Base-by-base conservation (phyloP, 2,113 vertebrate species). In the Malurus cyaneus region DNA sequence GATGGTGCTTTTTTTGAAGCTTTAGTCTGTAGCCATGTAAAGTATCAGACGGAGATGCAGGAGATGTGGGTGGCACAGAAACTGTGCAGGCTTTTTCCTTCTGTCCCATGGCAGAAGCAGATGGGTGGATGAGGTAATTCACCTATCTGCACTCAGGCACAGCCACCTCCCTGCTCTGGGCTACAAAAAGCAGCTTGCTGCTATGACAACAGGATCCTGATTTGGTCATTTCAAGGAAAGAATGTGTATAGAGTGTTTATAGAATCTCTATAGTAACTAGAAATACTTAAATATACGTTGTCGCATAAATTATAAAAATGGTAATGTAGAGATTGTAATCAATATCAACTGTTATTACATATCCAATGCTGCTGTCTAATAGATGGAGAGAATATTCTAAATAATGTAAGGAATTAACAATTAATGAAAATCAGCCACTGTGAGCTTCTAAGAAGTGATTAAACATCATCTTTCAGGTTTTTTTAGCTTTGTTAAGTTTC, bases 381-480 rank as follows among this genome's bases (percentile, higher is more conserved):
- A 11, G n/a, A 15, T 28, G 52, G 81, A 87, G 60, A 84, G 52
- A 74, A 6, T 72, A 19, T 74, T 59, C 41, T 89, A 78, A 89
- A 80, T 94, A 89, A 91, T 61, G 61, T 29, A 96, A 93, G 26
- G 39, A 91, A 84, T 93, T 92, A 92, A 86, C 82, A 91, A 89
- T 90, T 95, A 24, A 89, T 93, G 46, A 47, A 77, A 60, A 85
- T 54, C 49, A 86, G 65, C 41, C 34, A 84, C 53, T 86, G 25
- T 84, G 70, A 91, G 32, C 81, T 56, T 77, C 94, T 92, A 93
- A 67, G 39, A 91, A 80, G 53, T 81, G 32, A 52, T 96, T 95
- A 60, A 92, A 86, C 28, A 34, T 6, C 19, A 46, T 71, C 23
- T 91, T 64, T 39, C 32, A 80, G 46, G 46, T 71, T 73, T 83